These are phyloP conservation scores for Siderastrea siderea DNA, from an alignment of 92 coral and sea anemone genomes.

Conservation along the genomic window DNA sequence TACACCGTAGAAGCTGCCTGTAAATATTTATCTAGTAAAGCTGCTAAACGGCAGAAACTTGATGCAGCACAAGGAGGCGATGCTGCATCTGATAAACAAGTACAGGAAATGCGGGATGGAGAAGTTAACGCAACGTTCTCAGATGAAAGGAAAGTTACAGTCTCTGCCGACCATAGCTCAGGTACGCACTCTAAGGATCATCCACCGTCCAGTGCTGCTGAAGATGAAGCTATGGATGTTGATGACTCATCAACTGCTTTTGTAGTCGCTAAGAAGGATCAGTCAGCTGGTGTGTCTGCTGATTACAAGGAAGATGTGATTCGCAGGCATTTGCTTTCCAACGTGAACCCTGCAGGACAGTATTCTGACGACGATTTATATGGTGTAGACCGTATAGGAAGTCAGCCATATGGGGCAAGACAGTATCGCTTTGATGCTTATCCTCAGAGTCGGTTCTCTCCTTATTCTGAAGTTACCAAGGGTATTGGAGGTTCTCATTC, in stretches of 20 bases:
- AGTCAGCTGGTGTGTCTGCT: not conserved
- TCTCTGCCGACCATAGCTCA: not conserved
- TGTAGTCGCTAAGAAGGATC: not conserved
- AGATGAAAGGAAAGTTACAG: not conserved
- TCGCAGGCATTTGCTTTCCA: not conserved
- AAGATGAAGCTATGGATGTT: not conserved
- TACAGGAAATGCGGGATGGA: not conserved
- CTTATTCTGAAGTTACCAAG: not conserved
- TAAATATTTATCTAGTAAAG: not conserved
- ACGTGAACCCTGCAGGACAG: too few relatives aligned
- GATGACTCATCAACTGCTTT: not conserved
- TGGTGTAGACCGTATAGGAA: conserved; percentile 3
- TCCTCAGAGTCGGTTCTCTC: not conserved
- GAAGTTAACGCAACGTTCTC: not conserved
- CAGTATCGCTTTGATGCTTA: not conserved
- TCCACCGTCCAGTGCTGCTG: not conserved
- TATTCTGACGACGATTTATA: conserved; percentile 21
- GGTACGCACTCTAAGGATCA: not conserved
- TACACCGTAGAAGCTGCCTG: conserved; percentile 37
- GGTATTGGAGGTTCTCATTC: not conserved
- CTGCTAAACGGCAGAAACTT: conserved; percentile 44
- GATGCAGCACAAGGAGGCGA: conserved; percentile 11
- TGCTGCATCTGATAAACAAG: not conserved
- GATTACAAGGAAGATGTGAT: not conserved
- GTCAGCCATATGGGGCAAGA: not conserved